Base-by-base conservation (phyloP, 2,113 vertebrate species). In the Protomyctophum bolini region DNA sequence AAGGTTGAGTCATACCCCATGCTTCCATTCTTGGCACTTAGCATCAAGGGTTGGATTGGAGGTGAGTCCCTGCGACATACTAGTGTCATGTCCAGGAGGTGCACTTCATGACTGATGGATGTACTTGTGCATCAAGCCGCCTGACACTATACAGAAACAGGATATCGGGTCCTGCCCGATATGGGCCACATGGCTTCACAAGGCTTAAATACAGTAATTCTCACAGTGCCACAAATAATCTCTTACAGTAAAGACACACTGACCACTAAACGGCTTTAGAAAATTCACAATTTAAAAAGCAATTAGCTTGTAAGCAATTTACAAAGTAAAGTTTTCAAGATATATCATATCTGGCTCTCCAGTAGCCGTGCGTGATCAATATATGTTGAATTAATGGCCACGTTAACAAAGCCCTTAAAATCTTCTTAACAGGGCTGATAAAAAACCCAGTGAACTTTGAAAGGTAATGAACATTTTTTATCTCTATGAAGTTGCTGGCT, bases 401-500 rank as follows among this genome's bases (percentile, higher is more conserved):
- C 83, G 83, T 91, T 91, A 90, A 91, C 88, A 89, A 83, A 84
- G 82, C 81, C 76, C 87, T 91, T 90, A 93, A 90, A 90, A 70
- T 63, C 82, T 83, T 88, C 79, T 86, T 87, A 89, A 90, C 76
- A 78, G 86, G 67, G 76, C 68, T 79, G 72, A 89, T 86, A 86
- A 87, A 90, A 41, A 89, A 80, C 77, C 79, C 77, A 78, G 70
- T 90, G 85, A 90, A 91, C 86, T 83, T 68, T 89, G 82, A 86
- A 84, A 86, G 80, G 85, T 87, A 91, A 88, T 90, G 82, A 89
- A 86, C 84, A 87, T 88, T 80, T 84, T 83, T 89, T 83, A 87
- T 76, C 78, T 73, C 54, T 48, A 58, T 15, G n/a, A 84, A 63
- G 74, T 75, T 68, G 70, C 65, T 33, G 74, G 60, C 84, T 88